phyloP scores from a whole-genome alignment of 2,888 invertebrate species.

The Morinoia aosen region DNA sequence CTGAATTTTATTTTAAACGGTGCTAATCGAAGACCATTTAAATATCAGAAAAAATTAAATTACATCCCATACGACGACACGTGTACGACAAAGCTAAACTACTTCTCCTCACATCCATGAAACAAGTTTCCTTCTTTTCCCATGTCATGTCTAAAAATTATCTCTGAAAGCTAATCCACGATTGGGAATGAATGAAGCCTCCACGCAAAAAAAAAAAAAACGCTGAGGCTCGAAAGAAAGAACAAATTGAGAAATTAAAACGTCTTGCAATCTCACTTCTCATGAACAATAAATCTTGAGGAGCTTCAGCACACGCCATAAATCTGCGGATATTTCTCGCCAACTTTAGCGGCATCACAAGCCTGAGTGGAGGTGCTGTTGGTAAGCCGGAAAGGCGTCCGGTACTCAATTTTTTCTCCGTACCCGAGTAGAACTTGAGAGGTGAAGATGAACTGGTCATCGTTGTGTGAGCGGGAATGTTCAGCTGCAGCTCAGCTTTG shows the following conservation, averaged over 20 bases:
- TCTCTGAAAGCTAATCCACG: too few relatives aligned
- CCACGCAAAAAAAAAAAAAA: neutral
- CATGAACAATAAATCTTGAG: slow-evolving; percentile 41
- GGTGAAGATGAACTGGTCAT: neutral
- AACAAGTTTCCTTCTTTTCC: too few relatives aligned
- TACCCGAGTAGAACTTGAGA: neutral
- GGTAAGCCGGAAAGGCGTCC: neutral
- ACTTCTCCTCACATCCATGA: too few relatives aligned
- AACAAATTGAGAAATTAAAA: slow-evolving; percentile 20
- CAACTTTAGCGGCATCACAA: neutral
- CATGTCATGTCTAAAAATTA: too few relatives aligned
- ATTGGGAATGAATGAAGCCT: neutral
- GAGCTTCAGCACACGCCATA: slow-evolving; percentile 23
- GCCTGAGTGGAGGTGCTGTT: neutral
- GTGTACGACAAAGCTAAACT: too few relatives aligned
- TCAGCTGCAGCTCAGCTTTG: neutral
- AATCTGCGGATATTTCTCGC: slow-evolving; percentile 33
- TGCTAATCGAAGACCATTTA: too few relatives aligned
- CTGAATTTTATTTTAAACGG: too few relatives aligned
- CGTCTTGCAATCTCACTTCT: slow-evolving; percentile 5
- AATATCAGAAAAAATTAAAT: too few relatives aligned
- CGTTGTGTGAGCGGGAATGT: neutral
- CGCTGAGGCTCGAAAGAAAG: neutral
- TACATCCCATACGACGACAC: too few relatives aligned
- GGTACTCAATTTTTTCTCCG: neutral